Evolutionary conservation across 2,888 invertebrate species (phyloP), one percentile per base, ranked within the genome.

Genomic region (Pardosa pseudoannulata): DNA sequence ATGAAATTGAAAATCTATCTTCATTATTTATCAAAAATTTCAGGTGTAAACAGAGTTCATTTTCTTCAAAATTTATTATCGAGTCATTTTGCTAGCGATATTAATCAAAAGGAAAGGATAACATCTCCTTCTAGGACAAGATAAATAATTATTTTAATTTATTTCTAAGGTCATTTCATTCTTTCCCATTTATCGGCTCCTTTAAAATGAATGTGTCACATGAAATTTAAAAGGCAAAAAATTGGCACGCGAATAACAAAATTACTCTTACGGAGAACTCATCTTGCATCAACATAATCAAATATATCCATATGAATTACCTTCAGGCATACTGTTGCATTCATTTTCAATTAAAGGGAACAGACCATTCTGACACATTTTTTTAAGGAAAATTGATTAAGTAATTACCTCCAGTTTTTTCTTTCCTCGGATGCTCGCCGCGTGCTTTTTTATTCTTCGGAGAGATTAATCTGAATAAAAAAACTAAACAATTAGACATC

Each of bases 271-370:
- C 7, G 16, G 16, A 6, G 46, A 46, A 46, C 46, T 13, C 46
- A 6, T 9, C 46, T 16, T 46, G 7, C 16, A 2, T 16, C 46
- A 16, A 16, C 11, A 6, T 46, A 46, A 46, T 46, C 46, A 46
- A 46, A 46, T 46, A 46, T 46, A 46, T 46, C 46, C 46, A 46
- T 13, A 46, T 46, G 46, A 46, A 46, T 46, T 46, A 46, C 46
- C 46, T 46, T 16, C 46, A 46, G 46, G 46, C 46, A 16, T 46
- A 46, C 46, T 46, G 46, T 46, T 46, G 46, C 46, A 46, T 46
- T 46, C 46, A 46, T 46, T 46, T 46, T 46, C 46, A 46, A 46
- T 46, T 46, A 46, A 46, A 2, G 36, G 46, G 11, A 46, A 16
- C 46, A 46, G 13, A 16, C 13, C 16, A 46, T 46, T 16, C 16